Conservation (phyloP, 2,888 invertebrate species). For the Diarsia rubi region DNA sequence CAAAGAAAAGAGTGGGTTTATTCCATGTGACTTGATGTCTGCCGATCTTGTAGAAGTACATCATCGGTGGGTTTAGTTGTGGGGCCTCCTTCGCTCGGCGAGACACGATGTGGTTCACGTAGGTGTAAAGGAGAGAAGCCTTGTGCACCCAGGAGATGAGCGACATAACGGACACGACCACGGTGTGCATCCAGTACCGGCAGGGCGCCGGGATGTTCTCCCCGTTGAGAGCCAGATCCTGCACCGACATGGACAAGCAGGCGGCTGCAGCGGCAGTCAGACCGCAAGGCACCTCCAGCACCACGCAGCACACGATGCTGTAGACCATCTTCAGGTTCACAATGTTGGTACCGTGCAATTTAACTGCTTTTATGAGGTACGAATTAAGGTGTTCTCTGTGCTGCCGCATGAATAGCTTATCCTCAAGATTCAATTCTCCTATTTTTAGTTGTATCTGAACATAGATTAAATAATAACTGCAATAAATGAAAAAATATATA, state of each 20-base stretch:
- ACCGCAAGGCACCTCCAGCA: conserved; percentile 92
- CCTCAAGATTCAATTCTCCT: conserved; percentile 80
- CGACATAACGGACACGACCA: conserved; percentile 91
- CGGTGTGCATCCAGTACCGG: conserved; percentile 91
- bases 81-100: conserved; percentile 91
- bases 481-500: neutral
- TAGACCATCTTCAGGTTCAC: conserved; percentile 90
- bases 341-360: conserved; percentile 83
- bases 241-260: conserved; percentile 91
- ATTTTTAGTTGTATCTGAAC: conserved; percentile 82
- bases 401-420: conserved; percentile 88
- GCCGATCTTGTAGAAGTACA: conserved; percentile 88
- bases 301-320: conserved; percentile 89
- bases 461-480: neutral
- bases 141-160: conserved; percentile 92
- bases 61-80: conserved; percentile 92
- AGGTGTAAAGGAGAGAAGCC: conserved; percentile 90
- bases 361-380: conserved; percentile 78
- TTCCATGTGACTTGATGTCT: conserved; percentile 91
- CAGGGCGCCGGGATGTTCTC: conserved; percentile 75
- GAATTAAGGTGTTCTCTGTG: conserved; percentile 88
- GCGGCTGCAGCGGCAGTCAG: conserved; percentile 91
- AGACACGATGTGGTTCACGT: conserved; percentile 90
- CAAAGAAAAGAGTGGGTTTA: conserved; percentile 92
- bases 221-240: conserved; percentile 88